A percentile compares a stretch with the other conserved stretches of the same genome.
Conservation (phyloP, 2,113 vertebrate genomes). For the Brachypodius melanocephalos region DNA sequence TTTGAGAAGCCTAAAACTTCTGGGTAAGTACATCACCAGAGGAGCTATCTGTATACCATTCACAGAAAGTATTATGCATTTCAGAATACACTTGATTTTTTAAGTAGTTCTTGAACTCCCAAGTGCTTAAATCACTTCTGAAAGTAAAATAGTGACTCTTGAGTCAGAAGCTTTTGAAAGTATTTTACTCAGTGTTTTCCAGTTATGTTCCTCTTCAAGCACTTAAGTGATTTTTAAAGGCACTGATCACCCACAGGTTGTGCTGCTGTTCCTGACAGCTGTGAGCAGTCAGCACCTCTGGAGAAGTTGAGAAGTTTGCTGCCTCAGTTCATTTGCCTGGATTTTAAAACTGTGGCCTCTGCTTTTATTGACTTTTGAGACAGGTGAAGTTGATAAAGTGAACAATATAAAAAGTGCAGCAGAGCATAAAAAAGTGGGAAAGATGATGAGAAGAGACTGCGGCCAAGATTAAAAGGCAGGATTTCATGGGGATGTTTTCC, state of each 20-base stretch:
- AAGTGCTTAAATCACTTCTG: not conserved
- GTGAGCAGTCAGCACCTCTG: not conserved
- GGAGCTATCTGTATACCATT: not conserved
- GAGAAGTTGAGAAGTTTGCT: not conserved
- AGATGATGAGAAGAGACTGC: conserved; percentile 14
- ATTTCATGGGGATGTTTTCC: conserved; percentile 30
- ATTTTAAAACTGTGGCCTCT: not conserved
- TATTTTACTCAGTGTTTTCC: not conserved
- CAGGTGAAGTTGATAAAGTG: conserved; percentile 50
- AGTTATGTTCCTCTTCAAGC: not conserved
- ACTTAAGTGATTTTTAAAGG: not conserved
- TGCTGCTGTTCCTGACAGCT: not conserved
- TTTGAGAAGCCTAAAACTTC: not conserved
- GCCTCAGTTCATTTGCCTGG: not conserved
- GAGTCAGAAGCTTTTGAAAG: not conserved
- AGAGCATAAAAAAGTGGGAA: conserved; percentile 19
- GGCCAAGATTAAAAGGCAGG: conserved; percentile 7
- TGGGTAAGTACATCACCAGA: not conserved
- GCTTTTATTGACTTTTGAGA: conserved; percentile 7
- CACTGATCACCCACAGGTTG: not conserved
- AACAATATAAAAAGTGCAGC: conserved; percentile 9
- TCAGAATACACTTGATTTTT: not conserved
- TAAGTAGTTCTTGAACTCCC: not conserved
- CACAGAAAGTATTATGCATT: not conserved
- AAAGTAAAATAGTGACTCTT: not conserved